A percentile compares a stretch with the other conserved stretches of the same genome.
phyloP scores from a whole-genome alignment of 2,797 vertebrate genomes.

The Neostethus bicornis region DNA sequence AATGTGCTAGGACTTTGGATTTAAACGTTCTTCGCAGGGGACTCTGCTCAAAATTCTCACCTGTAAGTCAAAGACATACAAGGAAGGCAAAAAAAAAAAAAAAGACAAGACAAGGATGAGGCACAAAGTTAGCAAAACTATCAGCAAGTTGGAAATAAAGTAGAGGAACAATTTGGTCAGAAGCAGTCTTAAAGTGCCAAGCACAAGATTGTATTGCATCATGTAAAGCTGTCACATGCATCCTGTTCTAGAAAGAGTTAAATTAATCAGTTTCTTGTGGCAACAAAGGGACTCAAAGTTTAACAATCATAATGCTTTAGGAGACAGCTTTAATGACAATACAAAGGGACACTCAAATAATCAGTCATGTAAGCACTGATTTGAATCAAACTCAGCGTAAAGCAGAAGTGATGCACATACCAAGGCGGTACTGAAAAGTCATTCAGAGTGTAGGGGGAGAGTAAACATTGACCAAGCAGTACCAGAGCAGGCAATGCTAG shows the following conservation, averaged over 20 bases:
- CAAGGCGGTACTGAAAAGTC: conserved; percentile 71
- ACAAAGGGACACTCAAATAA: conserved; percentile 63
- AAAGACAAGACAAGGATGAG: conserved; percentile 19
- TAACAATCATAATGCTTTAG: conserved; percentile 43
- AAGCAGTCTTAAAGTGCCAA: conserved; percentile 62
- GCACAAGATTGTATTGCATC: conserved; percentile 68
- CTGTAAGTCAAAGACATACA: conserved; percentile 71
- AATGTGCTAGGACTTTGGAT: conserved; percentile 97
- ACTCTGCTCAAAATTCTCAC: conserved; percentile 99
- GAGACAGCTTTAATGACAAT: conserved; percentile 80
- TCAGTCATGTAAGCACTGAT: conserved; percentile 54
- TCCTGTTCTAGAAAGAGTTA: conserved; percentile 22
- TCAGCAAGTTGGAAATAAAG: conserved; percentile 11
- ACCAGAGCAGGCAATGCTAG: conserved; percentile 67
- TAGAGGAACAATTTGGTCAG: conserved; percentile 45
- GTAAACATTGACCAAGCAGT: conserved; percentile 77
- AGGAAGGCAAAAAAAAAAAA: conserved; percentile 23
- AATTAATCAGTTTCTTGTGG: conserved; percentile 15
- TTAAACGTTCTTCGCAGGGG: conserved; percentile 97
- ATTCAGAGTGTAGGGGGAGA: conserved; percentile 72
- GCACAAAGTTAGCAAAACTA: conserved; percentile 25
- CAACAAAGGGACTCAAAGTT: conserved; percentile 9
- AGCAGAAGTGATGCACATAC: conserved; percentile 79
- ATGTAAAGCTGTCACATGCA: conserved; percentile 75
- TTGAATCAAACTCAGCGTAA: conserved; percentile 71